Percentiles rank a stretch among this genome's conserved stretches.
These are phyloP conservation scores for Rotaria socialis DNA, from an alignment of 2,888 invertebrate genomes.

Conservation along the genomic window DNA sequence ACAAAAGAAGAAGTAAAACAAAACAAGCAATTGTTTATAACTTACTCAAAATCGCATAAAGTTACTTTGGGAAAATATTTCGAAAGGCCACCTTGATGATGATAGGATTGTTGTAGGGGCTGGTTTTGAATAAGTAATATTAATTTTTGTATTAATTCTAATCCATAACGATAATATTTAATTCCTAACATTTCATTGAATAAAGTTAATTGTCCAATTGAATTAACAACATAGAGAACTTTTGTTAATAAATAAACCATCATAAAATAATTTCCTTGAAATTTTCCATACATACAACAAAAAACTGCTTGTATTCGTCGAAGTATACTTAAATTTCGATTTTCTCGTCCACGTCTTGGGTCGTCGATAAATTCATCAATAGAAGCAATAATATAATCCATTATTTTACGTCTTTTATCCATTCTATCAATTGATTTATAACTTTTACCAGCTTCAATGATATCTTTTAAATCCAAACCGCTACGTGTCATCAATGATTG, in stretches of 20 bases:
- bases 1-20: not conserved
- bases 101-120: constrained; percentile 26
- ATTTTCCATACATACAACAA: constrained; percentile 37
- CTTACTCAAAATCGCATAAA: constrained; percentile 33
- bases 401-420: constrained; percentile 14
- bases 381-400: constrained; percentile 28
- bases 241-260: constrained; percentile 34
- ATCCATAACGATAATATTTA: constrained; percentile 18
- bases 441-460: constrained; percentile 34
- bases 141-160: constrained; percentile 25
- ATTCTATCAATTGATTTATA: constrained; percentile 31
- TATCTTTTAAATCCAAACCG: constrained; percentile 36
- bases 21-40: not conserved
- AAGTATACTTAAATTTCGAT: constrained; percentile 4
- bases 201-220: constrained; percentile 33
- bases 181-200: constrained; percentile 34
- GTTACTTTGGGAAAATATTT: constrained; percentile 39
- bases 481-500: constrained; percentile 26
- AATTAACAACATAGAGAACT: constrained; percentile 11
- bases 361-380: constrained; percentile 37
- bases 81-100: constrained; percentile 3
- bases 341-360: constrained; percentile 17
- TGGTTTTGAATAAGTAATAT: not conserved
- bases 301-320: not conserved
- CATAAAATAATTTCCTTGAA: constrained; percentile 38